Percentiles rank a stretch among this genome's conserved stretches.
Conservation (phyloP, 2,113 vertebrate species). For the Myotis brandtii region DNA sequence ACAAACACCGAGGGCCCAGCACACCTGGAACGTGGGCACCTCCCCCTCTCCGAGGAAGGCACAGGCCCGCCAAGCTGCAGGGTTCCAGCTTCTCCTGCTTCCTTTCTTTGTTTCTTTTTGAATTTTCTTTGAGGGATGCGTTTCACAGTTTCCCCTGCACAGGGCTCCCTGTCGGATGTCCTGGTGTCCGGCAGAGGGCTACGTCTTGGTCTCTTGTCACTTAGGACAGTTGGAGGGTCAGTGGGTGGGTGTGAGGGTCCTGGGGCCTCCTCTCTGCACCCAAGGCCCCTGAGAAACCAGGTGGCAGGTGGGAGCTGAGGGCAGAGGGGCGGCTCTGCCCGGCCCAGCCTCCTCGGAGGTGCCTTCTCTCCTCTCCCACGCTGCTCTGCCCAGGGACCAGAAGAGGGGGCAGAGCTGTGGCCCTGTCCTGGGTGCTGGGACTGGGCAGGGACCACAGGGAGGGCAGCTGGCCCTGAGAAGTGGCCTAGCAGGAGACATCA, state of each 20-base stretch:
- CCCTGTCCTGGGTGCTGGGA: background rate
- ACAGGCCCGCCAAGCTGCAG: background rate
- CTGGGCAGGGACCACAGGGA: too few species aligned
- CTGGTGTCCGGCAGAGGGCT: background rate
- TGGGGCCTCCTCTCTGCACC: background rate
- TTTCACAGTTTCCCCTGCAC: fast-evolving
- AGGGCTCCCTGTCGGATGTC: background rate
- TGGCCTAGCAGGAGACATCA: too few species aligned
- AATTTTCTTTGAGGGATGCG: background rate
- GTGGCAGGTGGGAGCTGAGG: background rate
- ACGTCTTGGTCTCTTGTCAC: background rate
- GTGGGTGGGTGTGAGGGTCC: background rate
- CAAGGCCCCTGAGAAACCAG: background rate
- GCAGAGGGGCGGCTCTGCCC: background rate
- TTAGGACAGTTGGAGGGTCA: background rate
- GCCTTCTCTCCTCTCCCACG: fast-evolving
- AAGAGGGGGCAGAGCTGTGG: background rate
- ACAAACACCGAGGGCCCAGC: background rate
- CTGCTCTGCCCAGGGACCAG: background rate
- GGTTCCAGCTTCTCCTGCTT: background rate
- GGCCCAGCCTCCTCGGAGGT: background rate
- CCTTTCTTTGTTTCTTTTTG: background rate
- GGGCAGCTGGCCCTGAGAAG: background rate
- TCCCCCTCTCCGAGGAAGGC: background rate
- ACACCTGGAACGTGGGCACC: background rate